Base-by-base conservation (phyloP, 2,113 vertebrate genomes). In the Microtus richardsoni region DNA sequence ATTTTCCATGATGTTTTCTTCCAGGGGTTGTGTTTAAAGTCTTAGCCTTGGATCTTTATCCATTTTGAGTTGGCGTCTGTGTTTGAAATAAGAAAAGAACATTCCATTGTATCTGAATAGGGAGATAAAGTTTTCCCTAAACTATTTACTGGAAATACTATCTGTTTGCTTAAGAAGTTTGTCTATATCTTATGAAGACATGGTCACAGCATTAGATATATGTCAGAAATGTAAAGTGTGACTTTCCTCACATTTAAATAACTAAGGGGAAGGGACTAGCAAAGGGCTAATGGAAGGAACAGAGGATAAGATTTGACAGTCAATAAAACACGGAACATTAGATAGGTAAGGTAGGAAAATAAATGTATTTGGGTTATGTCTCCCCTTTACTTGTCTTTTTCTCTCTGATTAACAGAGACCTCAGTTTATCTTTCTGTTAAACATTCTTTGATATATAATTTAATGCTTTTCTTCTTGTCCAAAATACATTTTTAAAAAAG, bases 201-300 rank as follows among this genome's bases (percentile, higher is more conserved):
- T 52, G 62, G 39, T 91, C 70, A 75, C 11, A 74, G 13, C 28
- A 17, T 49, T 88, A 33, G 68, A 60, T 60, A 28, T 54, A 62
- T 88, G 17, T 79, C 88, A 75, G 70, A 91, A 94, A 95, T 41
- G n/a, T 78, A 19, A 71, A n/a, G 14, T 58, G 22, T 75, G 66
- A 5, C 91, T 19, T 4, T 80, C 36, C 30, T 94, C 71, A 66
- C 17, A 85, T 66, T 86, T 93, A 64, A 89, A 96, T 36, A 86
- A 41, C 30, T 66, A 52, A 93, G 52, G 6, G 68, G 78, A 86
- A n/a, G 30, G 33, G 21, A 85, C 64, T 16, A 75, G 49, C 47
- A 82, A 85, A 49, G n/a, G 47, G 41, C 39, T 62, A 91, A 88
- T 26, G 24, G 75, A 49, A 11, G 30, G 44, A 80, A 44, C 2